A percentile compares a stretch with the other conserved stretches of the same genome.
Conservation (phyloP, 2,888 invertebrate genomes). For the Hedya salicella region DNA sequence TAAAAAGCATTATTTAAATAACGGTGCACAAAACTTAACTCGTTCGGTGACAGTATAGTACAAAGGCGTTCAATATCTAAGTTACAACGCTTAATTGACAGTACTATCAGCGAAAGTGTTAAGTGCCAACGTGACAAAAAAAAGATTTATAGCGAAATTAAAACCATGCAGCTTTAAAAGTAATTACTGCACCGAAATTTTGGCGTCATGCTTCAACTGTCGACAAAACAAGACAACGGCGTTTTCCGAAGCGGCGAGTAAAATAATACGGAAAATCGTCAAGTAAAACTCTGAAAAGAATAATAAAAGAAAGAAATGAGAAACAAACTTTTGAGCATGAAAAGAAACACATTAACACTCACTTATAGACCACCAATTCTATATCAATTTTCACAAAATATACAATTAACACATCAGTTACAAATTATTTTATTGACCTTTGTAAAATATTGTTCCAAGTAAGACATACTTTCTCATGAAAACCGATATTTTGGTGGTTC, state of each 20-base stretch:
- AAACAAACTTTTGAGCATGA: background rate
- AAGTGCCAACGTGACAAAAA: background rate
- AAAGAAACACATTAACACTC: background rate
- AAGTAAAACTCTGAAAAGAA: slow-evolving; percentile 33
- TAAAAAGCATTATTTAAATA: too few species aligned
- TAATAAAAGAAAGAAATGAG: slow-evolving; percentile 28
- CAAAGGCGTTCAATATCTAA: too few species aligned
- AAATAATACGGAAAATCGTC: slow-evolving; percentile 29
- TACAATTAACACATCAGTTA: too few species aligned
- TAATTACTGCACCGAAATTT: slow-evolving; percentile 46
- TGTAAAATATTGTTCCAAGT: too few species aligned
- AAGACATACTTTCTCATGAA: too few species aligned
- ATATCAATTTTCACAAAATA: background rate
- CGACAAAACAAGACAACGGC: slow-evolving; percentile 43
- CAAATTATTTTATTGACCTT: too few species aligned
- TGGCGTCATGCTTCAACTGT: slow-evolving; percentile 50
- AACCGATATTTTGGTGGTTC: too few species aligned
- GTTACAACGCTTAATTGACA: too few species aligned
- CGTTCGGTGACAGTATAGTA: too few species aligned
- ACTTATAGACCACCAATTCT: background rate
- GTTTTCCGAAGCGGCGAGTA: slow-evolving; percentile 25
- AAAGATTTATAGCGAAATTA: slow-evolving; percentile 21
- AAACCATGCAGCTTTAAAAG: slow-evolving; percentile 33
- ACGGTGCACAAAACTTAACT: background rate
- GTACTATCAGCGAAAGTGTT: too few species aligned